Evolutionary conservation across 1,140 invertebrate species (phyloP).

Genomic region (Odontomachus brunneus): DNA sequence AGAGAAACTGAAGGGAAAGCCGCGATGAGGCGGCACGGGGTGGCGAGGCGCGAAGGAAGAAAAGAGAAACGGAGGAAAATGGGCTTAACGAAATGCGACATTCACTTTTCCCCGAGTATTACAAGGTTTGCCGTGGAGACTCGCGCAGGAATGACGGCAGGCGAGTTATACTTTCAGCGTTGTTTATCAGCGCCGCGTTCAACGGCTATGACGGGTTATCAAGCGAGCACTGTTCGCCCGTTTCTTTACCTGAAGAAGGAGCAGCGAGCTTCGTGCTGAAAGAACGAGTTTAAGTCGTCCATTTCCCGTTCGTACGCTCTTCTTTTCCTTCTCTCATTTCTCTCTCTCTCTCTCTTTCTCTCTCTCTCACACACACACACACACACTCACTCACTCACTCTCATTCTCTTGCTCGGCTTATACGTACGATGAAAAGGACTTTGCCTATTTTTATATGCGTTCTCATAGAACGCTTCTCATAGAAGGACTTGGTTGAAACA

Average conservation of each 20-base stretch:
- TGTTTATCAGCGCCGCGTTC: not conserved
- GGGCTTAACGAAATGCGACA: conserved; percentile 80
- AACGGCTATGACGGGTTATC: conserved; percentile 10
- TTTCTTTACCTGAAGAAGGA: not conserved
- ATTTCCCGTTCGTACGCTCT: not conserved
- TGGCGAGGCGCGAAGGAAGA: conserved; percentile 46
- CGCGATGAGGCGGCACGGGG: conserved; percentile 45
- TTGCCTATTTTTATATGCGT: too few relatives aligned
- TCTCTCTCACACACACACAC: too few relatives aligned
- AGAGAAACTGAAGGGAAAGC: conserved; percentile 69
- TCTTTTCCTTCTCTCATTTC: too few relatives aligned
- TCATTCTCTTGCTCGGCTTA: too few relatives aligned
- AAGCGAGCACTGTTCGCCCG: conserved; percentile 22
- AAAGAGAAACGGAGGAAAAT: conserved; percentile 43
- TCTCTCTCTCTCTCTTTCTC: too few relatives aligned
- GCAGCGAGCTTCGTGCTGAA: not conserved
- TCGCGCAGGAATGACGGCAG: conserved; percentile 25
- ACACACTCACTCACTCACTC: too few relatives aligned
- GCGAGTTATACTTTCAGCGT: conserved; percentile 21
- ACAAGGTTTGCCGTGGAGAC: conserved; percentile 62
- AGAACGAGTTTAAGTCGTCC: not conserved
- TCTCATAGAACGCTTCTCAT: too few relatives aligned
- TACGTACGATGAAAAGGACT: too few relatives aligned
- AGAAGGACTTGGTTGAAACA: too few relatives aligned
- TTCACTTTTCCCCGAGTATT: conserved; percentile 78